Evolutionary conservation across 2,113 vertebrate species (phyloP).

Genomic region (Rhodinocichla rosea): DNA sequence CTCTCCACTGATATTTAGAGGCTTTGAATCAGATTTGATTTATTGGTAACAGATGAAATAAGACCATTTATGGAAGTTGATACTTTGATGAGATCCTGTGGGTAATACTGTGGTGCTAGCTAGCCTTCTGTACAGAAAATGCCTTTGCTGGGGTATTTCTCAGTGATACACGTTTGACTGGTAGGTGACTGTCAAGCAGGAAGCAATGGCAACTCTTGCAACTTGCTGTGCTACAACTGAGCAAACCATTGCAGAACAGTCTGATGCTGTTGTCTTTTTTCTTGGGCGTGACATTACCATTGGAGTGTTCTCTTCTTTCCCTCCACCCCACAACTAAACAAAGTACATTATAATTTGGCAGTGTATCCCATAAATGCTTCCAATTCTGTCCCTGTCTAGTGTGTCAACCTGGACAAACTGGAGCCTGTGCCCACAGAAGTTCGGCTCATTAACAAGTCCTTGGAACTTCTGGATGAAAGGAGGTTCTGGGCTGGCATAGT

Average conservation of each 20-base stretch:
- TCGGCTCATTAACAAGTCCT: constrained; percentile 84
- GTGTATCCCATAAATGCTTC: not conserved
- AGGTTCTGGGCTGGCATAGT: constrained; percentile 97
- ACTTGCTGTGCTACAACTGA: not conserved
- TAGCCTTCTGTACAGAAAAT: not conserved
- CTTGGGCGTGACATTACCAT: not conserved
- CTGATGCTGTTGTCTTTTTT: not conserved
- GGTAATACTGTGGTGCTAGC: not conserved
- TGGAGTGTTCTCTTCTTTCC: not conserved
- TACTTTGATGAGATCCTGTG: not conserved
- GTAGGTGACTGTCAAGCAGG: not conserved
- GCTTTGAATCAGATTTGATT: not conserved
- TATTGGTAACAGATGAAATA: not conserved
- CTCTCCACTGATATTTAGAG: not conserved
- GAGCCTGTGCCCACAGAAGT: constrained; percentile 88
- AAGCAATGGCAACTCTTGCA: not conserved
- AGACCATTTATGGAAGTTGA: not conserved
- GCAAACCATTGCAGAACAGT: not conserved
- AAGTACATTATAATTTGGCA: not conserved
- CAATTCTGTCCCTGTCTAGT: constrained; percentile 69
- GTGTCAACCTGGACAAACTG: constrained; percentile 94
- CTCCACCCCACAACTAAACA: not conserved
- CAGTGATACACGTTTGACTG: not conserved
- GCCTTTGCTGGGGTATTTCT: not conserved
- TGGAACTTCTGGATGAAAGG: constrained; percentile 88